Percentiles rank a stretch among this genome's conserved stretches.
These are phyloP conservation scores for Reticulitermes speratus DNA, from an alignment of 1,140 invertebrate species.

Conservation along the genomic window DNA sequence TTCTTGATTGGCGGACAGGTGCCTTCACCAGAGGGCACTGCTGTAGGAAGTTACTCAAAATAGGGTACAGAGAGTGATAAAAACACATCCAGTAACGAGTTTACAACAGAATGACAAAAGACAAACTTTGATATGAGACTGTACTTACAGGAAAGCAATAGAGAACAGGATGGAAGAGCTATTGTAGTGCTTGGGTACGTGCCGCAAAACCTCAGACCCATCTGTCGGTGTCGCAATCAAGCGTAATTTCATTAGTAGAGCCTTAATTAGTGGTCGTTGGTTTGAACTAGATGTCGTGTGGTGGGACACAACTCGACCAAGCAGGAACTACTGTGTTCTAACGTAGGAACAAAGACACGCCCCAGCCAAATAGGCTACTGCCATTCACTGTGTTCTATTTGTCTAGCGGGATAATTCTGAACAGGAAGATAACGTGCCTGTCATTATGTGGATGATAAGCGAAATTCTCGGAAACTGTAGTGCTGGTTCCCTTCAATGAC, in stretches of 20 bases:
- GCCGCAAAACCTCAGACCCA: constrained; percentile 25
- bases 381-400: neutral
- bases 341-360: neutral
- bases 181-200: constrained; percentile 26
- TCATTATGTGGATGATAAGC: neutral
- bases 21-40: too few relatives aligned
- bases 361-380: neutral
- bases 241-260: constrained; percentile 25
- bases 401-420: constrained; percentile 1
- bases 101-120: neutral
- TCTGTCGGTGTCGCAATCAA: constrained; percentile 24
- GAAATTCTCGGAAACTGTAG: neutral
- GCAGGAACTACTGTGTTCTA: constrained; percentile 10
- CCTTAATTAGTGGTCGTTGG: constrained; percentile 24
- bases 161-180: neutral
- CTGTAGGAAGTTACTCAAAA: too few relatives aligned
- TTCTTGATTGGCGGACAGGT: too few relatives aligned
- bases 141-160: constrained; percentile 1
- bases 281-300: constrained; percentile 15
- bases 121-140: neutral
- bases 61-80: neutral
- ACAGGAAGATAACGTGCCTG: neutral
- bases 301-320: neutral
- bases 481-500: neutral
- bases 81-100: neutral